A percentile compares a stretch with the other conserved stretches of the same genome.
Evolutionary conservation across 2,113 vertebrate species (phyloP).

Genomic region (Peromyscus californicus): DNA sequence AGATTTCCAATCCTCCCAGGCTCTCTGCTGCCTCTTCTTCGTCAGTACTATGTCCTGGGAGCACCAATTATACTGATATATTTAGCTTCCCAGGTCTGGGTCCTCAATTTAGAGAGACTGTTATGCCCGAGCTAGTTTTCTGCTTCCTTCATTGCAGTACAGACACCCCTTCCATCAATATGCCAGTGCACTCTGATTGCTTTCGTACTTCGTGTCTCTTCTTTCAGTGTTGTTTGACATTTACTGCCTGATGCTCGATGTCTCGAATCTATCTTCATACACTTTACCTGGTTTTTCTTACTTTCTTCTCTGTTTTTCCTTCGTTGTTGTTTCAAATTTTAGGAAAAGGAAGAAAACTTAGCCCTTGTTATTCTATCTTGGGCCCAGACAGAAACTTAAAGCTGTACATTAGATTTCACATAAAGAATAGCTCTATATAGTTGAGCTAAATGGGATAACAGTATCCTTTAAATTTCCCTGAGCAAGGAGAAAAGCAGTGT

Average conservation of each 20-base stretch:
- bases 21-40: not conserved
- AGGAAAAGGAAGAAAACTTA: not conserved
- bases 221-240: not conserved
- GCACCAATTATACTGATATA: not conserved
- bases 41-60: not conserved
- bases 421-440: not conserved
- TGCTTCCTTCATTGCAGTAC: not conserved
- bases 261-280: not conserved
- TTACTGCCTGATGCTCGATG: not conserved
- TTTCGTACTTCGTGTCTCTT: not conserved
- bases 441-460: not conserved
- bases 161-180: not conserved
- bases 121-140: not conserved
- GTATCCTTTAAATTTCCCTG: not conserved
- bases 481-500: accelerated
- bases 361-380: not conserved
- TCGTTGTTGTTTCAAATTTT: not conserved
- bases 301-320: not conserved
- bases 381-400: not conserved
- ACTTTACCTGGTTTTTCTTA: not conserved
- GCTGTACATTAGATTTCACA: not conserved
- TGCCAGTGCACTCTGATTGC: not conserved
- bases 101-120: not conserved
- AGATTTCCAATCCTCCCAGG: not conserved
- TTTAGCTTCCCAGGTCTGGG: not conserved